A percentile compares a stretch with the other conserved stretches of the same genome.
Conservation (phyloP, 2,888 invertebrate species). For the Amitus sp. region DNA sequence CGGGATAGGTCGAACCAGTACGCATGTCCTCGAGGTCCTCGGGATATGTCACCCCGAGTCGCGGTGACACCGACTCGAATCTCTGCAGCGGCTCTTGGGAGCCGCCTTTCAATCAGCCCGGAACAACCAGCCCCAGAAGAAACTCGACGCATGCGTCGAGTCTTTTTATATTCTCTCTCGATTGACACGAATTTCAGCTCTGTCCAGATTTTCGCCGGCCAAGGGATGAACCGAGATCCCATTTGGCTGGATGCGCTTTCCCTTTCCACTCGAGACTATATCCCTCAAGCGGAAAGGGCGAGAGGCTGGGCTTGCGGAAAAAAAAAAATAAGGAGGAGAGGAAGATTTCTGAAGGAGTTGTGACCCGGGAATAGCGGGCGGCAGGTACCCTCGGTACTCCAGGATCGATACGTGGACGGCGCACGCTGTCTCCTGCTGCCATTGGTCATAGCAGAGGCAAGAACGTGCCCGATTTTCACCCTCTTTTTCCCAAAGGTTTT, state of each 20-base stretch:
- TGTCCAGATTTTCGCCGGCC: too few species aligned
- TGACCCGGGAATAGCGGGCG: slow-evolving; percentile 39
- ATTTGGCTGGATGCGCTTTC: too few species aligned
- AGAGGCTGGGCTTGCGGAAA: slow-evolving; percentile 9
- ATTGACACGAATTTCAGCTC: too few species aligned
- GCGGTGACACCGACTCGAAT: slow-evolving; percentile 11
- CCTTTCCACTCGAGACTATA: slow-evolving; percentile 20
- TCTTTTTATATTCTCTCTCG: slow-evolving; percentile 62
- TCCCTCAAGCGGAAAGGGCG: slow-evolving; percentile 17
- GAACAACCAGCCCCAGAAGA: slow-evolving; percentile 8
- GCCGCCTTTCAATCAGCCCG: slow-evolving; percentile 33
- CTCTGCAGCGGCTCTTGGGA: slow-evolving; percentile 31
- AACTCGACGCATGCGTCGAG: slow-evolving; percentile 34
- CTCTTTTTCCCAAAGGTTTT: slow-evolving; percentile 28
- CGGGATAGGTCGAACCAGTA: slow-evolving; percentile 61
- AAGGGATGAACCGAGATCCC: too few species aligned
- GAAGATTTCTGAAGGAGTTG: slow-evolving; percentile 33
- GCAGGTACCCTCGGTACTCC: slow-evolving; percentile 22
- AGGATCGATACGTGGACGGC: slow-evolving; percentile 58
- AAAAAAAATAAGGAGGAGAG: slow-evolving; percentile 18
- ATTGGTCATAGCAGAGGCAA: slow-evolving; percentile 63
- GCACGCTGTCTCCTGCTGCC: slow-evolving; percentile 60
- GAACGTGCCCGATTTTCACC: slow-evolving; percentile 55
- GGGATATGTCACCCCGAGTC: slow-evolving; percentile 53
- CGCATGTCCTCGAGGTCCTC: slow-evolving; percentile 61